Percentiles rank a stretch among this genome's conserved stretches.
Evolutionary conservation across 1,140 invertebrate species (phyloP).

Genomic region (Eumaeus atala): DNA sequence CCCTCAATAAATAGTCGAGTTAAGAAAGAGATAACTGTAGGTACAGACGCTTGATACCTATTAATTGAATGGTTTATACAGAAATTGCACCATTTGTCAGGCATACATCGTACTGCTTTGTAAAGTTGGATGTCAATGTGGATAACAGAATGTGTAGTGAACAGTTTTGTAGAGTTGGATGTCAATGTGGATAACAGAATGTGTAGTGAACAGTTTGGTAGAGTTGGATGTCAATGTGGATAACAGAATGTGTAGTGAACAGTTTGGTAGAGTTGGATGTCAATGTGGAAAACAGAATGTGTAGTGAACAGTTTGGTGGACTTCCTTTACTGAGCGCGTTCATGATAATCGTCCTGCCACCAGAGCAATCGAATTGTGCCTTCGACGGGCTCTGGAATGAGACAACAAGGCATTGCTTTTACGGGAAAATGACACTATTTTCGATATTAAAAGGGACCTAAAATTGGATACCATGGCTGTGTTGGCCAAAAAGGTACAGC

Average conservation of each 20-base stretch:
- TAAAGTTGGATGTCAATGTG: background rate
- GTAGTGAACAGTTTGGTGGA: background rate
- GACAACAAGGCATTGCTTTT: too few species aligned
- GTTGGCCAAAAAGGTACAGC: constrained; percentile 12
- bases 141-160: constrained; percentile 4
- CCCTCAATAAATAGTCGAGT: constrained; percentile 16
- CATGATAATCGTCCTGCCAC: constrained; percentile 5
- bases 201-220: background rate
- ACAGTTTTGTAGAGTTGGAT: background rate
- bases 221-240: background rate
- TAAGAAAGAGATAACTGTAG: constrained; percentile 18
- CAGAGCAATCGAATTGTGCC: background rate
- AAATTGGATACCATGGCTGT: constrained; percentile 12
- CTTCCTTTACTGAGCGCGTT: background rate
- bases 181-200: constrained; percentile 1
- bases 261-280: background rate
- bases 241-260: constrained; percentile 3
- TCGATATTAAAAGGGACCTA: background rate
- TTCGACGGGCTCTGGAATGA: too few species aligned
- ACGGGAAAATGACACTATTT: too few species aligned
- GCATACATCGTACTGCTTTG: background rate
- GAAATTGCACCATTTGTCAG: constrained; percentile 7
- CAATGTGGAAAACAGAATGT: background rate
- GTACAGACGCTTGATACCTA: constrained; percentile 15
- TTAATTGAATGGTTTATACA: constrained; percentile 4